Base-by-base conservation (phyloP, 2,797 vertebrate genomes). In the Tiaroga cobitis region DNA sequence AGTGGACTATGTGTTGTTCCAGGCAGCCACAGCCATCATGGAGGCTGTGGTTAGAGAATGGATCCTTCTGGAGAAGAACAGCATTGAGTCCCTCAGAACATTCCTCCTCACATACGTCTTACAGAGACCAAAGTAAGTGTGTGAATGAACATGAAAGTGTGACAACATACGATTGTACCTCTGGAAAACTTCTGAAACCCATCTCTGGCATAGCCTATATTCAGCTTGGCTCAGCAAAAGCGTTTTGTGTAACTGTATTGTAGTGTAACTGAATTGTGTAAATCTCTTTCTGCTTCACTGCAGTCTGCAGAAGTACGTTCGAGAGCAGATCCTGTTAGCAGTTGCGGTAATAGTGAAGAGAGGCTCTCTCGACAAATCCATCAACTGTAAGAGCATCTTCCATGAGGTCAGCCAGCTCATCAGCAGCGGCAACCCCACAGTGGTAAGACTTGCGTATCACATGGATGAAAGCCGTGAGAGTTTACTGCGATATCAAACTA, bases 1-100 rank as follows among this genome's bases (percentile, higher is more conserved):
- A 93, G 98, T 99, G 95, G 98, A 99, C 92, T 99, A 99, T 91
- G 98, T 99, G 91, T 96, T 99, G 92, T 99, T 99, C 91, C 97
- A 99, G 96, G 98, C 98, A 61, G 98, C 98, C 91, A 99, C 98
- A 2, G 97, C 98, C 34, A 94, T 99, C 93, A 99, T 99, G 98
- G 98, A 99, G 96, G 98, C 98, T 0, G 98, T 98, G 90, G 98
- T 99, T 82, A 95, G 98, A 88, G 98, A 99, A 94, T 99, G 98
- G 98, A 96, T 99, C 91, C 95, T 99, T 80, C 94, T 99, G 94
- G 98, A 99, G 90, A 99, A 98, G 93, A 95, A 93, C 90, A 99
- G 96, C 94, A 97, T 99, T 0, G 98, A 99, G 90, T 99, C 98
- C 9, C 96, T 99, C 51, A 93, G 98, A 91, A 96, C 98, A 84